Percentiles rank a stretch among this genome's conserved stretches.
phyloP scores from a whole-genome alignment of 2,797 vertebrate species.

The Rousettus madagascariensis region DNA sequence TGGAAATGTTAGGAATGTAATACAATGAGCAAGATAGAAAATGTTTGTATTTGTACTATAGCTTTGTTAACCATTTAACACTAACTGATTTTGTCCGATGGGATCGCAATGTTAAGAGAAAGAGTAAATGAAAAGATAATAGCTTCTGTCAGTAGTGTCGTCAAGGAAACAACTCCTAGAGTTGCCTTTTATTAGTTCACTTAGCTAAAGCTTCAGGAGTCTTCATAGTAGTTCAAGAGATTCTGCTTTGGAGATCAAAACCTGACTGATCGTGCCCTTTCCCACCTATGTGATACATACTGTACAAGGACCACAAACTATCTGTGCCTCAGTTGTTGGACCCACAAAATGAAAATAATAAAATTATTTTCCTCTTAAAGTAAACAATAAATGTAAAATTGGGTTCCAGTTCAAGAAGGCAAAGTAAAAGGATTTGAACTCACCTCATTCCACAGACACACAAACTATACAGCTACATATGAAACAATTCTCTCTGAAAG shows the following conservation, averaged over 20 bases:
- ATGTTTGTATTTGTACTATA: background rate
- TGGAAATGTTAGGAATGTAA: background rate
- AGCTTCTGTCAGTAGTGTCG: background rate
- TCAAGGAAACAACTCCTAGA: background rate
- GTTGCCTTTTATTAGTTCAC: background rate
- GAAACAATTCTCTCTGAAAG: background rate
- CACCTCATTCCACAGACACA: background rate
- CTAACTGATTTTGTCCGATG: background rate
- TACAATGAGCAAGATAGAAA: background rate
- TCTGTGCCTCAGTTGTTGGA: background rate
- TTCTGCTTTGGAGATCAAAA: background rate
- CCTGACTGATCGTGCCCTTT: background rate
- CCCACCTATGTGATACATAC: background rate
- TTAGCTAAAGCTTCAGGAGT: background rate
- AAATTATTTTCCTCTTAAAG: background rate
- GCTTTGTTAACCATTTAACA: slow-evolving; percentile 23
- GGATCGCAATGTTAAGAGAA: background rate
- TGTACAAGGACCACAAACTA: background rate
- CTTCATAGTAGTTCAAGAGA: background rate
- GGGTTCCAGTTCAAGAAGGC: background rate
- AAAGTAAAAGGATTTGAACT: background rate
- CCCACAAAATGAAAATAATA: background rate
- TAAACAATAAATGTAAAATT: background rate
- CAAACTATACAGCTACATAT: background rate
- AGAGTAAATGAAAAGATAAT: background rate